Evolutionary conservation across 2,888 invertebrate species (phyloP).

Genomic region (Rhamphomyia laevipes): DNA sequence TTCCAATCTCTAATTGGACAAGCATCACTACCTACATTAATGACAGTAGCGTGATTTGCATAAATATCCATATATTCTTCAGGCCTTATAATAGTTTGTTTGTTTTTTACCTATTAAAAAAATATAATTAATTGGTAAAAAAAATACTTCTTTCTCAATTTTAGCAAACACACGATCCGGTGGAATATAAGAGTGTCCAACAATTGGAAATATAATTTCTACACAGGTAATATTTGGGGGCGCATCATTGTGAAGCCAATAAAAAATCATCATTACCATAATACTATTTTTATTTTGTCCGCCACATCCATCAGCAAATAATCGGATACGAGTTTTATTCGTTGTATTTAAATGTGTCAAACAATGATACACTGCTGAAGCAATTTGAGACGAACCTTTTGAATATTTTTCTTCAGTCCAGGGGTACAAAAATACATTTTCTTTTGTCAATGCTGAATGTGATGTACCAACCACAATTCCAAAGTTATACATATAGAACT

Average conservation of each 20-base stretch:
- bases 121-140: too few species aligned
- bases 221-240: too few species aligned
- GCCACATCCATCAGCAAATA: slow-evolving; percentile 24
- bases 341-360: too few species aligned
- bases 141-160: slow-evolving; percentile 20
- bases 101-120: slow-evolving; percentile 15
- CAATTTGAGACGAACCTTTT: slow-evolving; percentile 25
- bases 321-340: slow-evolving; percentile 16
- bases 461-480: slow-evolving; percentile 18
- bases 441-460: slow-evolving; percentile 12
- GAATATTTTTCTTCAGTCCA: slow-evolving; percentile 23
- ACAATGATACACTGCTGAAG: slow-evolving; percentile 20
- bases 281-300: slow-evolving; percentile 24
- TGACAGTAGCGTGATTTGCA: not conserved
- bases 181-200: slow-evolving; percentile 22
- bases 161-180: slow-evolving; percentile 22
- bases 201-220: slow-evolving; percentile 20
- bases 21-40: slow-evolving; percentile 2
- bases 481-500: slow-evolving; percentile 22
- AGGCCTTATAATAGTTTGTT: slow-evolving; percentile 15
- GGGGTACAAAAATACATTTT: slow-evolving; percentile 19
- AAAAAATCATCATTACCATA: slow-evolving; percentile 18
- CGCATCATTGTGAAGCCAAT: slow-evolving; percentile 17
- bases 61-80: slow-evolving; percentile 18
- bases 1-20: slow-evolving; percentile 3